Percentiles rank a stretch among this genome's conserved stretches.
Evolutionary conservation across 2,797 vertebrate genomes (phyloP).

Genomic region (Acrossocheilus wenchowensis): DNA sequence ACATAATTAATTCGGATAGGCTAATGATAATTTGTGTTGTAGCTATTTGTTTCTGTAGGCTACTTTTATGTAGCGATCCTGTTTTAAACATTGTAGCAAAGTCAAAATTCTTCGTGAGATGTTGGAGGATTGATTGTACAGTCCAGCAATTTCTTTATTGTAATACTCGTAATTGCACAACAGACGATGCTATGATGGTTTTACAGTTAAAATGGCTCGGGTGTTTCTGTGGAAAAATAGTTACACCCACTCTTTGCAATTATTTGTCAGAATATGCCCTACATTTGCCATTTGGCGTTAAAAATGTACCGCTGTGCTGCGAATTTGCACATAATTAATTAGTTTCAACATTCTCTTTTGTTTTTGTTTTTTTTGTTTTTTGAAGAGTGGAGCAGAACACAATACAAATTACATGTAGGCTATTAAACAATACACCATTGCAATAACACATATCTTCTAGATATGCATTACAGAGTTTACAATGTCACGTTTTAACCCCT

Average conservation of each 20-base stretch:
- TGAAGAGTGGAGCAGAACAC: not conserved
- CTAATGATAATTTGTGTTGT: not conserved
- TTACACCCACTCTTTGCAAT: not conserved
- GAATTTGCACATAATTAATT: not conserved
- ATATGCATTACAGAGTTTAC: not conserved
- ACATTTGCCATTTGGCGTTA: not conserved
- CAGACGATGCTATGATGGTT: not conserved
- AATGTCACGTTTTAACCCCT: not conserved
- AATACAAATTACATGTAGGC: not conserved
- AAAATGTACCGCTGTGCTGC: not conserved
- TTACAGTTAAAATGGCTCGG: too few relatives aligned
- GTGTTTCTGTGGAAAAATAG: constrained; percentile 3
- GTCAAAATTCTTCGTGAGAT: not conserved
- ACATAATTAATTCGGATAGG: not conserved
- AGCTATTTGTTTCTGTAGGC: not conserved
- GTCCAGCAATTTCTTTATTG: not conserved
- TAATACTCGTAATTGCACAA: not conserved
- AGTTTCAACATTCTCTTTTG: not conserved
- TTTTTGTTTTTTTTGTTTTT: too few relatives aligned
- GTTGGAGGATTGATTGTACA: not conserved
- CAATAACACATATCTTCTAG: not conserved
- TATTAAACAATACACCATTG: not conserved
- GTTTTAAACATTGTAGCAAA: not conserved
- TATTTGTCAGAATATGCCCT: not conserved
- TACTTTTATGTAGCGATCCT: not conserved